phyloP scores from a whole-genome alignment of 2,888 invertebrate genomes.

The Polietes domitor region DNA sequence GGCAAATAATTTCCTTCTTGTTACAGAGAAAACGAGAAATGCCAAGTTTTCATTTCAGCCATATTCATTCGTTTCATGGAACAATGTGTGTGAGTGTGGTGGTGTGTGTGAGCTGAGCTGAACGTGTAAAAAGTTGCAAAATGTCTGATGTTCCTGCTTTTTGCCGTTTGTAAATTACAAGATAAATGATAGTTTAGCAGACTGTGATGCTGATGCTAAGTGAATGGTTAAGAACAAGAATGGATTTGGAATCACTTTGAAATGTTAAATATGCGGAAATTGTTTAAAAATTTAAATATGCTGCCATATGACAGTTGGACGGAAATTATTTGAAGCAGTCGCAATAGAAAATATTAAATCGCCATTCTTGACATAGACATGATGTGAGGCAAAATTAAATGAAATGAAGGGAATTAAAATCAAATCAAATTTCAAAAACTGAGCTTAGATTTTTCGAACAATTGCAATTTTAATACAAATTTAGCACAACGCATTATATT shows the following conservation, averaged over 20 bases:
- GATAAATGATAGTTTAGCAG: conserved; percentile 59
- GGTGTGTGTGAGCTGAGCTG: neutral
- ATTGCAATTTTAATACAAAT: too few relatives aligned
- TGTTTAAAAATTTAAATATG: neutral
- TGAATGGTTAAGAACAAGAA: conserved; percentile 40
- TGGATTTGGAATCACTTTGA: conserved; percentile 29
- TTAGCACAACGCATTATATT: too few relatives aligned
- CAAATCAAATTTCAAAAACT: too few relatives aligned
- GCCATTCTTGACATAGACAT: too few relatives aligned
- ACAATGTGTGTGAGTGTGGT: neutral
- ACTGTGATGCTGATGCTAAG: conserved; percentile 51
- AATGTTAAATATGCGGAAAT: conserved; percentile 1
- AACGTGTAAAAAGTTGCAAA: conserved; percentile 22
- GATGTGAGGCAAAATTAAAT: too few relatives aligned
- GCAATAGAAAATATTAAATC: too few relatives aligned
- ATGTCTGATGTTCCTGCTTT: conserved; percentile 34
- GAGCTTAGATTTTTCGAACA: too few relatives aligned
- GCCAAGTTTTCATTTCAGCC: conserved; percentile 11
- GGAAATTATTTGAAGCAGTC: too few relatives aligned
- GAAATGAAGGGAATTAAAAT: too few relatives aligned
- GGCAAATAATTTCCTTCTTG: conserved; percentile 61
- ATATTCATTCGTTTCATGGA: conserved; percentile 17
- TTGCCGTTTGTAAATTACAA: conserved; percentile 55
- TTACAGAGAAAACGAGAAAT: conserved; percentile 13
- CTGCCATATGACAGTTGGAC: neutral